phyloP scores from a whole-genome alignment of 2,888 invertebrate genomes.

The Tetrapedia diversipes region DNA sequence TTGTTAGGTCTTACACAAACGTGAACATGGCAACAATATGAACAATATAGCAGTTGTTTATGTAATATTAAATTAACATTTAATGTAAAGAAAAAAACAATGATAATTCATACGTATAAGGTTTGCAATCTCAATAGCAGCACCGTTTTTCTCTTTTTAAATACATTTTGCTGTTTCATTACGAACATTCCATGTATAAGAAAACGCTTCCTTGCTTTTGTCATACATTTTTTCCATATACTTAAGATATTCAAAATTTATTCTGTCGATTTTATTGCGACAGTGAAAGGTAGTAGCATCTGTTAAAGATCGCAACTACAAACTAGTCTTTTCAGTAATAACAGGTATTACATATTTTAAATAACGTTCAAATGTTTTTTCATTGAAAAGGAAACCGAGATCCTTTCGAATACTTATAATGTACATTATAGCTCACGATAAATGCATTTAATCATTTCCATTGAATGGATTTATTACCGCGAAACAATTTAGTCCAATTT shows the following conservation, averaged over 20 bases:
- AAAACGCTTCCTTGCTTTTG: conserved; percentile 21
- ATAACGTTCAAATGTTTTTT: neutral
- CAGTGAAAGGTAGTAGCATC: neutral
- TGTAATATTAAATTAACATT: conserved; percentile 70
- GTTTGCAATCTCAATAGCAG: conserved; percentile 52
- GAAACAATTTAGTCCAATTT: conserved; percentile 47
- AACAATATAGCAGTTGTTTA: conserved; percentile 63
- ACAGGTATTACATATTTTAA: conserved; percentile 2
- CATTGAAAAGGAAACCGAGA: conserved; percentile 21
- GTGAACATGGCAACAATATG: conserved; percentile 74
- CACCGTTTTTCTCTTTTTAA: conserved; percentile 29
- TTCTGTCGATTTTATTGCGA: neutral
- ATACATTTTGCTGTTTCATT: conserved; percentile 27
- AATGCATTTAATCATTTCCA: conserved; percentile 22
- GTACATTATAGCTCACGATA: neutral
- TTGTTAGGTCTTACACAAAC: conserved; percentile 79
- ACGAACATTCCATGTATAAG: conserved; percentile 50
- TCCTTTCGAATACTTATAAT: conserved; percentile 4
- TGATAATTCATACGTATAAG: conserved; percentile 58
- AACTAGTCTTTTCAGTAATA: conserved; percentile 26
- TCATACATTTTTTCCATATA: neutral
- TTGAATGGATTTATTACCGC: conserved; percentile 12
- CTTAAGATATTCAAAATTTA: conserved; percentile 12
- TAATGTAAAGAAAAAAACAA: conserved; percentile 60
- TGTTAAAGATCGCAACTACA: conserved; percentile 8